phyloP scores from a whole-genome alignment of 2,888 invertebrate genomes.

The Agrilus mali region DNA sequence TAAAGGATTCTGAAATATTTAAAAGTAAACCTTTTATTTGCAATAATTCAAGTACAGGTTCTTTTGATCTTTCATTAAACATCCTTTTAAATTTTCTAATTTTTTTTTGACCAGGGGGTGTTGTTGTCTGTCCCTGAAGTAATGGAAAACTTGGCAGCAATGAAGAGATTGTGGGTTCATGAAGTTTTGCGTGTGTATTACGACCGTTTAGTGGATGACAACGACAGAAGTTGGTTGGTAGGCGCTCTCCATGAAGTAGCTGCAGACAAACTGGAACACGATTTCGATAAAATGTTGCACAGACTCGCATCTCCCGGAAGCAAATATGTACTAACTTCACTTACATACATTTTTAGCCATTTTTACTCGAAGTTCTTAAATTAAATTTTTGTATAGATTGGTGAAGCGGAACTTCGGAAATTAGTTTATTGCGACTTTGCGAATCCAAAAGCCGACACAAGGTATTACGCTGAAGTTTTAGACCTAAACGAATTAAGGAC shows the following conservation, averaged over 20 bases:
- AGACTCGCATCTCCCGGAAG: slow-evolving; percentile 41
- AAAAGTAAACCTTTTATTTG: too few species aligned
- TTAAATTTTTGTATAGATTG: slow-evolving; percentile 40
- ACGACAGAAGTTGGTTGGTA: slow-evolving; percentile 72
- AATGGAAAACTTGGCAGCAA: slow-evolving; percentile 68
- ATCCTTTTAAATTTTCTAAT: too few species aligned
- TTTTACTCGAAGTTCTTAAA: not conserved
- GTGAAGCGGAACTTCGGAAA: slow-evolving; percentile 70
- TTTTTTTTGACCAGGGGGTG: slow-evolving; percentile 52
- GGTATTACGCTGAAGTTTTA: slow-evolving; percentile 77
- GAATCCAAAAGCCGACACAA: slow-evolving; percentile 82
- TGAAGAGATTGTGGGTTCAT: slow-evolving; percentile 90
- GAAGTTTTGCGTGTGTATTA: slow-evolving; percentile 87
- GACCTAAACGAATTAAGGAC: slow-evolving; percentile 68
- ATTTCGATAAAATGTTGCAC: slow-evolving; percentile 57
- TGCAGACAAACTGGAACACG: slow-evolving; percentile 44
- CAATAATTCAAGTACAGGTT: not conserved
- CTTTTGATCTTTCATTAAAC: too few species aligned
- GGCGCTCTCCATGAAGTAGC: slow-evolving; percentile 52
- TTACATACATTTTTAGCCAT: not conserved
- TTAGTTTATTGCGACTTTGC: slow-evolving; percentile 91
- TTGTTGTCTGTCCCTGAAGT: slow-evolving; percentile 86
- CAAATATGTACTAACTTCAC: slow-evolving; percentile 11
- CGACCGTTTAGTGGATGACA: slow-evolving; percentile 79
- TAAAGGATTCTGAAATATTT: too few species aligned